Base-by-base conservation (phyloP, 1,140 invertebrate species). In the Drosophila seguyi region DNA sequence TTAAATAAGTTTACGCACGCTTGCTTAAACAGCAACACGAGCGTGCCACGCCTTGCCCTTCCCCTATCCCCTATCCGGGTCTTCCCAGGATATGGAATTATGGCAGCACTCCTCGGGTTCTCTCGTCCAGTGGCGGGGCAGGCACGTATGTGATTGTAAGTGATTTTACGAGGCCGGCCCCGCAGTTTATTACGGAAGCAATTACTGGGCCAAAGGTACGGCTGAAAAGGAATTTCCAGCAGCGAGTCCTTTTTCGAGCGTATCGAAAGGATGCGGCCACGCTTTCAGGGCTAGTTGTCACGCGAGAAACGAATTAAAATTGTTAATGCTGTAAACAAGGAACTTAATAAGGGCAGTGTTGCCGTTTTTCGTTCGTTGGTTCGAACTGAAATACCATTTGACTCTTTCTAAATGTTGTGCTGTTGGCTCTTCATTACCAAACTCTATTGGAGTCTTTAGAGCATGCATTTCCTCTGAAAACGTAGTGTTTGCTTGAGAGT, bases 1-100 rank as follows among this genome's bases (percentile, higher is more conserved):
- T 88, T 88, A 88, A 90, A 88, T 81, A 84, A 88, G 77, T 88
- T 88, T 90, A 81, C 85, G 59, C 85, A 84, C 85, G 84, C 85
- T 77, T 88, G 81, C 77, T 90, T 87, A 77, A 87, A 71, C 84
- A 79, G 59, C 72, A 75, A 79, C 82, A 81, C 74, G 65, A 78
- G 77, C 78, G 61, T 65, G 57, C 59, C 67, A 69, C 59, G 67
- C 67, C 62, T 20, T 18, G 11, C 29, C 14, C 18, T 38, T 13
- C 27, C 45, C 20, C 20, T 22, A 22, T 10, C 50, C 4, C 2
- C n/a, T 34, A 11, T 8, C 36, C 16, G 18, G 48, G n/a, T 14
- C 29, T 25, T 27, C 10, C 25, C 50, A 31, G 63, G 29, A 73
- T 59, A 59, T 59, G 66, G 29, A 59, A 72, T 72, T 72, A 72